phyloP scores from a whole-genome alignment of 1,140 invertebrate genomes.

The Linepithema humile region DNA sequence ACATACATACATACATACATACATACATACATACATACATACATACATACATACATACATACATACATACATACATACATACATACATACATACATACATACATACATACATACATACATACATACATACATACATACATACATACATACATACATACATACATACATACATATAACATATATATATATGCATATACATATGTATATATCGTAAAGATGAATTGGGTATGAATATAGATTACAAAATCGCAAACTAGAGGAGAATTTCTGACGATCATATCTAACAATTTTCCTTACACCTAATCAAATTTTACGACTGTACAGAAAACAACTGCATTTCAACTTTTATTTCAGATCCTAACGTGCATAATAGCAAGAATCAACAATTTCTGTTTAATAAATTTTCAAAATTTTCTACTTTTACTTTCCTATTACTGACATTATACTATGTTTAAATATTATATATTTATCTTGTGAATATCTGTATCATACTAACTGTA shows the following conservation, averaged over 20 bases:
- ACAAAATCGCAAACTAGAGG: slow-evolving; percentile 62
- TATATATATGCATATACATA: no score
- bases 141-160: neutral
- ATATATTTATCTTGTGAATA: slow-evolving; percentile 70
- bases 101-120: neutral
- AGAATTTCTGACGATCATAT: slow-evolving; percentile 59
- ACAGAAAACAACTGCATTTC: slow-evolving; percentile 75
- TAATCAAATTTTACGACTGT: slow-evolving; percentile 75
- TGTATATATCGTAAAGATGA: slow-evolving; percentile 14
- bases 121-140: no score
- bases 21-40: no score
- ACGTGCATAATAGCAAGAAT: slow-evolving; percentile 76
- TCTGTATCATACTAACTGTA: slow-evolving; percentile 78
- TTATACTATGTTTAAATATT: slow-evolving; percentile 74
- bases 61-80: neutral
- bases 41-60: neutral
- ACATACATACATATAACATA: neutral
- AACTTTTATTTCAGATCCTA: slow-evolving; percentile 67
- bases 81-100: no score
- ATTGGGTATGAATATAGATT: slow-evolving; percentile 61
- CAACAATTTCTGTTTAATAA: slow-evolving; percentile 76
- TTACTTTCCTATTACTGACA: slow-evolving; percentile 74
- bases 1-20: neutral
- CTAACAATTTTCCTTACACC: slow-evolving; percentile 68
- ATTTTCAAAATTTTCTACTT: slow-evolving; percentile 75